Evolutionary conservation across 2,888 invertebrate genomes (phyloP), one percentile per base, ranked within the genome.

Genomic region (Ophion ventricosus): DNA sequence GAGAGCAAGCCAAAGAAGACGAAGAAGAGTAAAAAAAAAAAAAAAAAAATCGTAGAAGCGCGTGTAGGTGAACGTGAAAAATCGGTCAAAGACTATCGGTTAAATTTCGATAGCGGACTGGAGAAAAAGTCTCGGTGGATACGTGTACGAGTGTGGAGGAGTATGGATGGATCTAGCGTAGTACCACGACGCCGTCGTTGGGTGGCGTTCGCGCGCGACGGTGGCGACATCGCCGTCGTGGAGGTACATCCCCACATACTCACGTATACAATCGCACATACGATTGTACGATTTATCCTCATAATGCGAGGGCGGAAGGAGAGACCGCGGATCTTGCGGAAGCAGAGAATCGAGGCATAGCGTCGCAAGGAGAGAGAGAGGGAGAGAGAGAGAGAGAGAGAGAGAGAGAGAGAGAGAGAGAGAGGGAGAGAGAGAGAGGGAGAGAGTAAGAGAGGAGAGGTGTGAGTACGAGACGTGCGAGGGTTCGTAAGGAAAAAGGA

Each of bases 41-140:
- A 26, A 10, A 59, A 17, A 61, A 40, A 78, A 70, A 49, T 49
- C 17, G 14, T 49, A 17, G 61, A 74, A 63, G 43, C 29, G 74
- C 35, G 63, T 35, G 29, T 20, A 79, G 74, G 74, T 63, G 74
- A 72, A 35, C 40, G 69, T 64, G 54, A 74, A 75, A 81, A 84
- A 84, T 82, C 81, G 84, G 77, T 82, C 75, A 66, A 70, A 75
- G 79, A 78, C 81, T 81, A n/a, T n/a, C n/a, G n/a, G n/a, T 81
- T 66, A 78, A 81, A 78, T 74, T 84, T 74, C 78, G 66, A 84
- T 84, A 70, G 84, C 72, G 25, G 72, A 82, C 59, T n/a, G 66
- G 40, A 74, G 74, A 63, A 69, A 79, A 75, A 49, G 67, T 64
- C 35, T 63, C 14, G 72, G 59, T 20, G 59, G 4, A 77, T 61